A percentile compares a stretch with the other conserved stretches of the same genome.
These are phyloP conservation scores for Lacerta viridis DNA, from an alignment of 2,797 vertebrate genomes.

Conservation along the genomic window DNA sequence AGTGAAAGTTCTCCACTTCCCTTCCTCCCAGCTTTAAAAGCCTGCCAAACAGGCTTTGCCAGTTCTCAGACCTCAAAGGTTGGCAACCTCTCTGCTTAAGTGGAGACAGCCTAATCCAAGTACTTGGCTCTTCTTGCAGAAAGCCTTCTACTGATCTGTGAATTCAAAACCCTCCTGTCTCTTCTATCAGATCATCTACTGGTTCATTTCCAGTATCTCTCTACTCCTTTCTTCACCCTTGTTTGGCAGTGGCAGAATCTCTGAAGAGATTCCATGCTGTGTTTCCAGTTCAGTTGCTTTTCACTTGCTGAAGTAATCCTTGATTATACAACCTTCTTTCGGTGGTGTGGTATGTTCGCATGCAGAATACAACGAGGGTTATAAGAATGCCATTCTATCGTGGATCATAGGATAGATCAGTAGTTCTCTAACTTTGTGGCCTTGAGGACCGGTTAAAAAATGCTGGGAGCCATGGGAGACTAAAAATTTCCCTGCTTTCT, in stretches of 20 bases:
- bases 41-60: conserved; percentile 66
- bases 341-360: conserved; percentile 40
- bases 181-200: conserved; percentile 39
- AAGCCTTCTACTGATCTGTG: conserved; percentile 62
- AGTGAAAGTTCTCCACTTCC: conserved; percentile 70
- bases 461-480: neutral
- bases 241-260: conserved; percentile 45
- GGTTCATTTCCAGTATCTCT: conserved; percentile 54
- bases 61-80: conserved; percentile 65
- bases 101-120: conserved; percentile 66
- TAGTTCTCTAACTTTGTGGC: neutral
- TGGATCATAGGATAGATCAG: neutral
- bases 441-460: neutral
- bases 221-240: conserved; percentile 57
- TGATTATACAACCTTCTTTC: conserved; percentile 40
- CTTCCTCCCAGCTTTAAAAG: conserved; percentile 61
- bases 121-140: conserved; percentile 43
- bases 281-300: conserved; percentile 34
- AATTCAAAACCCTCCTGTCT: conserved; percentile 45
- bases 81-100: conserved; percentile 66
- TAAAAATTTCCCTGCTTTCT: neutral
- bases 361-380: conserved; percentile 10
- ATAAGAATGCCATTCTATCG: neutral
- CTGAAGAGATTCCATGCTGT: conserved; percentile 34
- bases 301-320: conserved; percentile 49